Conservation (phyloP, 2,888 invertebrate genomes). For the Mechanitis messenoides region DNA sequence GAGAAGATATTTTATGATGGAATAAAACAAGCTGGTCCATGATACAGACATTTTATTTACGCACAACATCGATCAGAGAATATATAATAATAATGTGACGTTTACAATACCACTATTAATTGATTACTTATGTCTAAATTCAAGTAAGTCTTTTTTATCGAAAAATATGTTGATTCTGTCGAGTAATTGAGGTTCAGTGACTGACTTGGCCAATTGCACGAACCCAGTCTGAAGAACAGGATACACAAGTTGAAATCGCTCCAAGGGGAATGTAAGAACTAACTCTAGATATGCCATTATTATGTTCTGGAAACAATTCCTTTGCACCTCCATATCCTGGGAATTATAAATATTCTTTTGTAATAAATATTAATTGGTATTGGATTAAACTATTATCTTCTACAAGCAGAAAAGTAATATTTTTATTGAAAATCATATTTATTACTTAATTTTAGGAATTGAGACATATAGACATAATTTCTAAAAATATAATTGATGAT, state of each 20-base stretch:
- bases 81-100: slow-evolving; percentile 47
- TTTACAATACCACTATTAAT: slow-evolving; percentile 56
- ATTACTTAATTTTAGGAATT: no score
- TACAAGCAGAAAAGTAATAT: no score
- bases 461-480: no score
- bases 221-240: slow-evolving; percentile 66
- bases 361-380: no score
- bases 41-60: slow-evolving; percentile 60
- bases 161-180: slow-evolving; percentile 74
- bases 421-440: no score
- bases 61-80: slow-evolving; percentile 63
- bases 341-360: slow-evolving; percentile 19
- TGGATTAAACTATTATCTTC: no score
- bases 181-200: slow-evolving; percentile 66
- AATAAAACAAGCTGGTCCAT: slow-evolving; percentile 45
- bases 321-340: slow-evolving; percentile 90
- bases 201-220: slow-evolving; percentile 63
- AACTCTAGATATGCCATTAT: slow-evolving; percentile 90
- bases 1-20: slow-evolving; percentile 38
- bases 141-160: slow-evolving; percentile 69
- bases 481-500: no score
- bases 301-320: slow-evolving; percentile 89
- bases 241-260: slow-evolving; percentile 73
- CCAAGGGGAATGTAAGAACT: slow-evolving; percentile 78
- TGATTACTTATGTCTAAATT: slow-evolving; percentile 63